Percentiles rank a stretch among this genome's conserved stretches.
phyloP scores from a whole-genome alignment of 2,888 invertebrate species.

The Serripes groenlandicus region DNA sequence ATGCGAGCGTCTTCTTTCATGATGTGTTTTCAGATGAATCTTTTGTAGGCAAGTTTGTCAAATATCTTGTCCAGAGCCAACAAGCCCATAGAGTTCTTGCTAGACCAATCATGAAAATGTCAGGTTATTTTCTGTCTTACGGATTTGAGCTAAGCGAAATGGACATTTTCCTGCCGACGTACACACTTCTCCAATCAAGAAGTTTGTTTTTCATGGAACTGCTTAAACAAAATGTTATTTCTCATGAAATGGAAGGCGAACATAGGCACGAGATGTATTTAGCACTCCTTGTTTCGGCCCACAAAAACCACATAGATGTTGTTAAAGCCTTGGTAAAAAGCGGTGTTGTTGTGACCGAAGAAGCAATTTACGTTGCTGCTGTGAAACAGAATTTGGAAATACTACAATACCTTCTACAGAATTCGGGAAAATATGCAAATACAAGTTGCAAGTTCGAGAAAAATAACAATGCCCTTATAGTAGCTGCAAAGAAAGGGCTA shows the following conservation, averaged over 20 bases:
- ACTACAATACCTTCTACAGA: conserved; percentile 3
- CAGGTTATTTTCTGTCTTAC: conserved; percentile 30
- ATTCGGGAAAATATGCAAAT: neutral
- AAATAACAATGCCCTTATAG: conserved; percentile 39
- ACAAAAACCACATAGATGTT: conserved; percentile 22
- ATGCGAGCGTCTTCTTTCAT: conserved; percentile 20
- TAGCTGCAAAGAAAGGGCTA: conserved; percentile 38
- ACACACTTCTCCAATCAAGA: neutral
- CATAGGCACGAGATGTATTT: neutral
- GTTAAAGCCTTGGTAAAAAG: conserved; percentile 17
- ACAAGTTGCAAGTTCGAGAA: conserved; percentile 1
- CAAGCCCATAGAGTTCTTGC: neutral
- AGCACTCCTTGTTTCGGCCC: conserved; percentile 29
- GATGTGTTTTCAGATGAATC: conserved; percentile 16
- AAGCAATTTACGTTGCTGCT: conserved; percentile 43
- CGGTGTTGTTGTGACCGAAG: conserved; percentile 32
- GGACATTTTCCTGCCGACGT: conserved; percentile 10
- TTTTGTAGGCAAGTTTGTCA: conserved; percentile 17
- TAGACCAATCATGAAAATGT: conserved; percentile 21
- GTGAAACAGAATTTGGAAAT: conserved; percentile 22
- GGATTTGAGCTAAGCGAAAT: conserved; percentile 5
- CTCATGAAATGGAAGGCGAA: neutral
- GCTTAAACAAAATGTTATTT: neutral
- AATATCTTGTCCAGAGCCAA: neutral
- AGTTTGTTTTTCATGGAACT: conserved; percentile 2